Percentiles rank a stretch among this genome's conserved stretches.
These are phyloP conservation scores for Ditula angustiorana DNA, from an alignment of 2,888 invertebrate genomes.

Conservation along the genomic window DNA sequence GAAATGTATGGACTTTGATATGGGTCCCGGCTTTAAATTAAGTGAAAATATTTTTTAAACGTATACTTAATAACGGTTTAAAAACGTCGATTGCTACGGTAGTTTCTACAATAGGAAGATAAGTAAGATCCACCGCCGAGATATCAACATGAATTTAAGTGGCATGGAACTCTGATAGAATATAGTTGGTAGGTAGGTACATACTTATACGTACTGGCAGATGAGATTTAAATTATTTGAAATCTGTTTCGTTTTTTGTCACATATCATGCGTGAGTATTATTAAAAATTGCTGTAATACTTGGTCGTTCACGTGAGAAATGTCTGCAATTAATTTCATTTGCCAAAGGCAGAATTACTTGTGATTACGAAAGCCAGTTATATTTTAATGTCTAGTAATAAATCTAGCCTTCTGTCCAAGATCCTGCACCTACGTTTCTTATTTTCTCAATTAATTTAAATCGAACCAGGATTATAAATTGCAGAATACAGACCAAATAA, in stretches of 20 bases:
- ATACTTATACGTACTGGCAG: neutral
- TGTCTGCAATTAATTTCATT: conserved; percentile 7
- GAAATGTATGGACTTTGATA: neutral
- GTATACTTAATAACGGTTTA: no score
- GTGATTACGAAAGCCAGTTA: conserved; percentile 8
- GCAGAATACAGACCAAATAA: neutral
- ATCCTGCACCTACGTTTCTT: neutral
- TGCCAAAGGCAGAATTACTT: conserved; percentile 12
- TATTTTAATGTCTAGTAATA: conserved; percentile 5
- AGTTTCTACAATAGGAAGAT: no score
- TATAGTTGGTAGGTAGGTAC: no score
- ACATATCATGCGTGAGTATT: neutral
- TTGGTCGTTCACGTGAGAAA: neutral
- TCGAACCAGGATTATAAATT: neutral
- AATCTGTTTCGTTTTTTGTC: neutral
- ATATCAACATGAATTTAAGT: no score
- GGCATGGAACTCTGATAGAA: neutral
- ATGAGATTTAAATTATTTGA: neutral
- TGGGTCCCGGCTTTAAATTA: neutral
- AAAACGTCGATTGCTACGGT: no score
- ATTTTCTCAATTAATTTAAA: neutral
- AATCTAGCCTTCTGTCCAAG: neutral
- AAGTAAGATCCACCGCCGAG: no score
- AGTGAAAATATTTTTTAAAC: neutral
- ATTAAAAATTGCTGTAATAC: neutral